Conservation (phyloP, 2,797 vertebrate genomes). For the Lepilemur ruficaudatus region DNA sequence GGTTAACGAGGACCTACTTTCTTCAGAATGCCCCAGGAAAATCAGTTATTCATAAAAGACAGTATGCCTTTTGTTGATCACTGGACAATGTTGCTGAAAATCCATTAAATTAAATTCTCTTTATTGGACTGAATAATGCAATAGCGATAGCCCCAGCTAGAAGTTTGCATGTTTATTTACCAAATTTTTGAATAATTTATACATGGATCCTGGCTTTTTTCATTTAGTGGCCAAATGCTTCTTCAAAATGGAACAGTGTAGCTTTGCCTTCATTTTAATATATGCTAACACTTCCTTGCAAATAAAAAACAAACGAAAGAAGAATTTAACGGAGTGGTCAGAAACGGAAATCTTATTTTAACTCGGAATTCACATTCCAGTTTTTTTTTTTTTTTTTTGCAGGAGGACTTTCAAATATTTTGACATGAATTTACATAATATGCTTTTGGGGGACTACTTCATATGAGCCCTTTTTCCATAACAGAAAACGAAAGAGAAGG, state of each 20-base stretch:
- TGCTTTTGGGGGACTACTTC: constrained; percentile 3
- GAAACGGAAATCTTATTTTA: constrained; percentile 51
- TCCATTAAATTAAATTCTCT: constrained; percentile 87
- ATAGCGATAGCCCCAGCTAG: constrained; percentile 73
- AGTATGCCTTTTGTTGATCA: constrained; percentile 85
- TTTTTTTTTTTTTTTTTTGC: constrained; percentile 39
- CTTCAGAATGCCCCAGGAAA: constrained; percentile 85
- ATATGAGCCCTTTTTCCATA: not conserved
- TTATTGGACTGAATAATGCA: constrained; percentile 68
- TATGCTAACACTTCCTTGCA: constrained; percentile 39
- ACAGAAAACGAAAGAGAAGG: constrained; percentile 2
- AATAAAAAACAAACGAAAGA: constrained; percentile 61
- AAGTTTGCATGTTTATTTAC: constrained; percentile 43
- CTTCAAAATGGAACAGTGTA: constrained; percentile 29
- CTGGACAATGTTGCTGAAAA: constrained; percentile 91
- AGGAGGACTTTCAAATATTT: constrained; percentile 5
- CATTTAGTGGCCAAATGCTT: constrained; percentile 71
- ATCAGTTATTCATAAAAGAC: constrained; percentile 88
- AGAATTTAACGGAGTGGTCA: constrained; percentile 34
- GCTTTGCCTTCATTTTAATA: constrained; percentile 66
- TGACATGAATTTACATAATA: constrained; percentile 34
- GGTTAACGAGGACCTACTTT: constrained; percentile 92
- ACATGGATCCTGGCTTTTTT: constrained; percentile 64
- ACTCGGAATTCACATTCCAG: constrained; percentile 52
- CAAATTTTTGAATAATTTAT: constrained; percentile 69